Evolutionary conservation across 2,113 vertebrate species (phyloP).

Genomic region (Empidonax alnorum): DNA sequence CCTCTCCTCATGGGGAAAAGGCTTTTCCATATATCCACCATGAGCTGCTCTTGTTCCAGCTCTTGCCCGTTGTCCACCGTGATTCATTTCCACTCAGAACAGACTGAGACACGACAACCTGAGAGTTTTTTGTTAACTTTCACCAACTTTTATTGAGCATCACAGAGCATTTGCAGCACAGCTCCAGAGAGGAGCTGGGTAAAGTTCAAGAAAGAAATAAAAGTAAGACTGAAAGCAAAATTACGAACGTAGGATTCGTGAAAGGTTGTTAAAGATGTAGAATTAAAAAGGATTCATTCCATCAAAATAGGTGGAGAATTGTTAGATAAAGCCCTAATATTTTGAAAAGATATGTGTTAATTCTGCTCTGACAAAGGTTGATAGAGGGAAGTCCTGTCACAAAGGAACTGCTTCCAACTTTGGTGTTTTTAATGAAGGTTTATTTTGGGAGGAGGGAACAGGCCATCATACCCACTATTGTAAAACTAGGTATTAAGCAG

Average conservation of each 20-base stretch:
- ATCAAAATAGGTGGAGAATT: neutral
- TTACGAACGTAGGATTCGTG: neutral
- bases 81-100: neutral
- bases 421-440: neutral
- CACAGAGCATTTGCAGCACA: neutral
- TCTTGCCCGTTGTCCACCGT: neutral
- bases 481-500: neutral
- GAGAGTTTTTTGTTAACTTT: neutral
- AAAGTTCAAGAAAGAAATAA: neutral
- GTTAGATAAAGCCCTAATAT: neutral
- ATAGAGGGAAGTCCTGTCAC: neutral
- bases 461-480: neutral
- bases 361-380: neutral
- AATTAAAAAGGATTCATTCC: neutral
- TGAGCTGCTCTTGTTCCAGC: neutral
- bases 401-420: neutral
- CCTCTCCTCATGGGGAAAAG: rapidly evolving
- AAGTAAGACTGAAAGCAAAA: neutral
- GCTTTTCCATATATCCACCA: neutral
- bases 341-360: rapidly evolving
- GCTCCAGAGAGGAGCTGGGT: neutral
- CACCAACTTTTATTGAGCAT: neutral
- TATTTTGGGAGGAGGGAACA: neutral
- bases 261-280: neutral
- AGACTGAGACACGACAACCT: neutral